phyloP scores from a whole-genome alignment of 2,888 invertebrate genomes.

The Lasiommata megera region DNA sequence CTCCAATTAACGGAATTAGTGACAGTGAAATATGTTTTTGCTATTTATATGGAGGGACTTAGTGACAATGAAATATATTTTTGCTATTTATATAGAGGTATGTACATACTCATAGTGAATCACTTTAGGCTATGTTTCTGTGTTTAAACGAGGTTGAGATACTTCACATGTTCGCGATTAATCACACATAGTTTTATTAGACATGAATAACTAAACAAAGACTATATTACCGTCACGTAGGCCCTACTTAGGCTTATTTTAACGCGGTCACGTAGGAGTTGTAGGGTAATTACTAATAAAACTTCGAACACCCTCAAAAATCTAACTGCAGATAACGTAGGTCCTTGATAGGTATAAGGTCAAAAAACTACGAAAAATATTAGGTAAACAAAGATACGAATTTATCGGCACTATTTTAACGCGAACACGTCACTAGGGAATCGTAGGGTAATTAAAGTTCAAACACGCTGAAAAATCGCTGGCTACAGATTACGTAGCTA shows the following conservation, averaged over 20 bases:
- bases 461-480: slow-evolving; percentile 15
- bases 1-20: too few species aligned
- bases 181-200: not conserved
- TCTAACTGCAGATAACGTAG: too few species aligned
- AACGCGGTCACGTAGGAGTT: slow-evolving; percentile 15
- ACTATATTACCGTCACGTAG: not conserved
- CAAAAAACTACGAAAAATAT: too few species aligned
- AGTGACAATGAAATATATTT: too few species aligned
- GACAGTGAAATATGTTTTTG: too few species aligned
- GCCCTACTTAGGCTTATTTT: not conserved
- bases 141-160: not conserved
- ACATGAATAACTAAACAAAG: not conserved
- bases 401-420: not conserved
- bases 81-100: not conserved
- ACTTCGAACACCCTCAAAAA: too few species aligned
- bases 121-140: not conserved
- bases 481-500: slow-evolving; percentile 31
- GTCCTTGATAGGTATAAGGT: too few species aligned
- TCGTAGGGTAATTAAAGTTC: slow-evolving; percentile 13
- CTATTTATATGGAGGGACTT: not conserved
- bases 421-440: slow-evolving; percentile 11
- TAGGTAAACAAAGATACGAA: not conserved
- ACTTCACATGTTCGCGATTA: not conserved
- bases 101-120: not conserved
- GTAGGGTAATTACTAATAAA: too few species aligned